Evolutionary conservation across 2,113 vertebrate genomes (phyloP).

Genomic region (Progne subis): DNA sequence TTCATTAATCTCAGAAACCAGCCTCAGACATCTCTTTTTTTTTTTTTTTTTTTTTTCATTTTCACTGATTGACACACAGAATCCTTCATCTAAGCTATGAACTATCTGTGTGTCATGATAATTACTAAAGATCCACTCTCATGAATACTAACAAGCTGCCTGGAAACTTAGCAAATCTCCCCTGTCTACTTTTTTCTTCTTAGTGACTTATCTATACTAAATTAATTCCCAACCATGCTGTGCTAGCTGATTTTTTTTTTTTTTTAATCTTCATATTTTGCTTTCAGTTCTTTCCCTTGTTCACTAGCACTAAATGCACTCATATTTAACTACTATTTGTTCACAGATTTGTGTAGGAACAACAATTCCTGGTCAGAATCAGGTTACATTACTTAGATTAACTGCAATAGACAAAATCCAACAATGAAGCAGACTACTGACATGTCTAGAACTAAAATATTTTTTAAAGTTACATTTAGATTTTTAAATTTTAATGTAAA

Average conservation of each 20-base stretch:
- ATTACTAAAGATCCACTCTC: constrained; percentile 38
- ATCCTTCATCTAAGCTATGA: constrained; percentile 57
- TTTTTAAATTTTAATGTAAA: not conserved
- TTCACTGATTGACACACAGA: constrained; percentile 59
- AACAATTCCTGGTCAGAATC: not conserved
- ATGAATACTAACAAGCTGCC: constrained; percentile 54
- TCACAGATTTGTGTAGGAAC: not conserved
- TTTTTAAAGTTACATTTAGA: not conserved
- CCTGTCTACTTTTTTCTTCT: not conserved
- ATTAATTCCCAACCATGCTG: not conserved
- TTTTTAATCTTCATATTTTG: not conserved
- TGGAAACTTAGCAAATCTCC: not conserved
- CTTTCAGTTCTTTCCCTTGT: not conserved
- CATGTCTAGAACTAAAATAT: not conserved
- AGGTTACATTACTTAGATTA: not conserved
- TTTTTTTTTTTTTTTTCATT: not conserved
- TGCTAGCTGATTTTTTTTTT: not conserved
- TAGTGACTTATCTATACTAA: constrained; percentile 4
- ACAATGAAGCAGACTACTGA: not conserved
- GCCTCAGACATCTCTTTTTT: constrained; percentile 51
- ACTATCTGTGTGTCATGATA: constrained; percentile 57
- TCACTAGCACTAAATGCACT: not conserved
- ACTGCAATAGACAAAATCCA: not conserved
- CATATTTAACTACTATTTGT: not conserved
- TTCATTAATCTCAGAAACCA: constrained; percentile 48